Evolutionary conservation across 64 coral and sea anemone genomes (phyloP), one percentile per base, ranked within the genome.

Genomic region (Dendrophyllia cribrosa): DNA sequence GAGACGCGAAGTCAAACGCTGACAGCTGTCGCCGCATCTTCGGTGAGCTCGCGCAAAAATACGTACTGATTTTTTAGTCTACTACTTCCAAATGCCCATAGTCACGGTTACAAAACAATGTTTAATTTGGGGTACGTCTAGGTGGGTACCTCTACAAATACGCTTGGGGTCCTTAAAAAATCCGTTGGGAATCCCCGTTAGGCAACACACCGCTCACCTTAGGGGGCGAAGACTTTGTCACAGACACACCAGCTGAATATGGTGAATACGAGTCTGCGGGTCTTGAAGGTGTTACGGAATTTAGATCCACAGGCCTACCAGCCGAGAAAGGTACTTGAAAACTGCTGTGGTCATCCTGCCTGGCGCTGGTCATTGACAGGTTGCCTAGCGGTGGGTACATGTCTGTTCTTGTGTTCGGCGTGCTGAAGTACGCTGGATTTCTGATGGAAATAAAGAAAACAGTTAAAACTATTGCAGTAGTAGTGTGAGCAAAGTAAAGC

Each of bases 351-450:
- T 84, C 80, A 6, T 84, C 80, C 45, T 51, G 62, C 17, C 80
- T 45, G 9, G 52, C 22, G 25, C 70, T 75, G 3, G 91, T 51
- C 45, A 93, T 44, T 45, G 91, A 65, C 72, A 93, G 59, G 82
- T 85, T 75, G 48, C 81, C 73, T 14, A 93, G 51, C 0, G 82
- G 17, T 9, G 81, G 72, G 59, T 93, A 93, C 17, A 79, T 78
- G 59, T 93, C 91, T 34, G 91, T 75, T 47, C 85, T 60, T 56
- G 52, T 85, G 59, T 52, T 24, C 2, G 81, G 91, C 19, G 58
- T 75, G 47, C 74, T 77, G 51, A 86, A 93, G 91, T 76, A 93
- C 8, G 91, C 55, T 26, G 83, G 91, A 1, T 91, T 84, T 84
- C 80, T 84, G 60, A 13, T 51, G 44, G 62, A 51, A 48, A 68